phyloP scores from a whole-genome alignment of 2,888 invertebrate species.

The Phalangium opilio region DNA sequence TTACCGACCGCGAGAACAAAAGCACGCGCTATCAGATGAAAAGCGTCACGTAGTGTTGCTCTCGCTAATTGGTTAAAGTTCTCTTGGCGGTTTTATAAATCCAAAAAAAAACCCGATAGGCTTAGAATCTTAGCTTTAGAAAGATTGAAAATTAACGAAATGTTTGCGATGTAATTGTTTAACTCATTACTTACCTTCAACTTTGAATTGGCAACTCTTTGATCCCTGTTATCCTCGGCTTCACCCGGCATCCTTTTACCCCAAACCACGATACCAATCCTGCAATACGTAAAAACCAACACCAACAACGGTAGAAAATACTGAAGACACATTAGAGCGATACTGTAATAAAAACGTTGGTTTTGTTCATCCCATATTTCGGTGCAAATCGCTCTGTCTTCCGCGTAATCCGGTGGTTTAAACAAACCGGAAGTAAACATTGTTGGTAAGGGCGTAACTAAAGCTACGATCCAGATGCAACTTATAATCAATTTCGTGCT shows the following conservation, averaged over 20 bases:
- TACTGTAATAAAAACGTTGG: conserved; percentile 45
- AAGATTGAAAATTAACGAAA: too few species aligned
- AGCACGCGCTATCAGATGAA: too few species aligned
- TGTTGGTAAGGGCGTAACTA: conserved; percentile 64
- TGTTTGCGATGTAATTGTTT: too few species aligned
- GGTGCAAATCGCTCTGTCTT: conserved; percentile 37
- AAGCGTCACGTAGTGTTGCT: too few species aligned
- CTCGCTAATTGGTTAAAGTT: too few species aligned
- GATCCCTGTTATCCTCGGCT: conserved; percentile 65
- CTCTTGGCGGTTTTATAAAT: too few species aligned
- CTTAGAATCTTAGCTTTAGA: too few species aligned
- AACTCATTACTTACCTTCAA: too few species aligned
- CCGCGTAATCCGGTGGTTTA: conserved; percentile 15
- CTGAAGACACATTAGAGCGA: conserved; percentile 61
- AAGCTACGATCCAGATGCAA: conserved; percentile 56
- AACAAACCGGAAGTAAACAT: conserved; percentile 48
- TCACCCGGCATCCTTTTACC: conserved; percentile 73
- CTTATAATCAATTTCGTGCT: conserved; percentile 52
- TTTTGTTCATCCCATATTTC: conserved; percentile 40
- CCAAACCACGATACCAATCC: conserved; percentile 75
- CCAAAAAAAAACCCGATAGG: too few species aligned
- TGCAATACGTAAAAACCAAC: conserved; percentile 65
- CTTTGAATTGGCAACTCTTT: conserved; percentile 67
- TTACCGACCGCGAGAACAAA: too few species aligned
- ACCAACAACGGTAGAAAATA: conserved; percentile 66